Evolutionary conservation across 1,140 invertebrate genomes (phyloP), one percentile per base, ranked within the genome.

Genomic region (Trichogramma pretiosum): DNA sequence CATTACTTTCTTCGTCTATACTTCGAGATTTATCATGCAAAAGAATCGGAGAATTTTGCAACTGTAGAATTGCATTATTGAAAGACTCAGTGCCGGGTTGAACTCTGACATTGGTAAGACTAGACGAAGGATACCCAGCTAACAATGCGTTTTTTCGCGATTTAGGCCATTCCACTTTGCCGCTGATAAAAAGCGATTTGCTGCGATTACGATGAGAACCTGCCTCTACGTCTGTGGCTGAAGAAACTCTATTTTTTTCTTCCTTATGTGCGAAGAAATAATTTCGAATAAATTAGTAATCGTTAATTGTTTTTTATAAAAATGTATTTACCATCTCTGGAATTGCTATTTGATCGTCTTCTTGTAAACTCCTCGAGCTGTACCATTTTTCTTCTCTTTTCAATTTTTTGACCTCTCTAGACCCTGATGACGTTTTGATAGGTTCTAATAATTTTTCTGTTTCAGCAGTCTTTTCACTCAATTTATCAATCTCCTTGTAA

Each of bases 351-450:
- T 17, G 8, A 7, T 55, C 55, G n/a, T 57, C 58, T 28, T 67
- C 61, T 35, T 65, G 70, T 3, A 71, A 50, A 49, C 63, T 71
- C 10, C 60, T 52, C 16, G 68, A 52, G 54, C 70, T 72, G 22
- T 61, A 63, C 59, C 64, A 68, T 35, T 57, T 63, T 22, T 47
- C 45, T 9, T 5, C 22, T 3, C 36, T 51, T 8, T 51, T 52
- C 0, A 52, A 10, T 3, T 17, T 4, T 3, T 52, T 14, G 5
- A 52, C 11, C 34, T 52, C 26, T 1, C 50, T 38, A 5, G 50
- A 10, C 0, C 14, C 5, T 3, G 45, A 40, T 3, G 28, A 5
- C n/a, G 39, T 16, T 5, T 38, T 47, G 7, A 2, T n/a, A n/a
- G 36, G 1, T 0, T 30, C 13, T 5, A 47, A 16, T 32, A 33